Evolutionary conservation across 2,888 invertebrate species (phyloP).

Genomic region (Rhodophaea formosa): DNA sequence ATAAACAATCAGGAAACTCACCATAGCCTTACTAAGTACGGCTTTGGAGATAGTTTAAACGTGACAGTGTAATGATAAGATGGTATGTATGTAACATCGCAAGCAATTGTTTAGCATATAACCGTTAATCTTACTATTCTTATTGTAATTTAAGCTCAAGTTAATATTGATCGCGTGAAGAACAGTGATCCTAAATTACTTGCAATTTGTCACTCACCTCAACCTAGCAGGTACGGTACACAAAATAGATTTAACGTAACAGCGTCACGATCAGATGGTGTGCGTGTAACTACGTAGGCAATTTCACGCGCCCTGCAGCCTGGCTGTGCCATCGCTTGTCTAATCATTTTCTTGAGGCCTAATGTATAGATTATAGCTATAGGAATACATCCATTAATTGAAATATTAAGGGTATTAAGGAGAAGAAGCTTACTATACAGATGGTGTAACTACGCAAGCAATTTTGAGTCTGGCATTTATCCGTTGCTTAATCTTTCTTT

Average conservation of each 20-base stretch:
- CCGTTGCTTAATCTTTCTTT: too few species aligned
- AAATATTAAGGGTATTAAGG: too few species aligned
- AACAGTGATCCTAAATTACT: not conserved
- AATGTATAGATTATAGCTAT: too few species aligned
- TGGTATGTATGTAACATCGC: not conserved
- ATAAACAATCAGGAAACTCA: not conserved
- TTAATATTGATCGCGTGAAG: not conserved
- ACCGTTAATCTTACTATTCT: not conserved
- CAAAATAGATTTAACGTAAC: not conserved
- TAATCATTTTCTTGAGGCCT: constrained; percentile 2
- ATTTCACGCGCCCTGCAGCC: not conserved
- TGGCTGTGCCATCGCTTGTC: not conserved
- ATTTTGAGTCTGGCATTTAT: too few species aligned
- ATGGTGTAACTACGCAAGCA: too few species aligned
- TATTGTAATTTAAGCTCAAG: not conserved
- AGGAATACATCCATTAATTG: too few species aligned
- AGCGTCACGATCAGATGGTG: too few species aligned
- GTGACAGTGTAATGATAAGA: not conserved
- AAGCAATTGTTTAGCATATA: not conserved
- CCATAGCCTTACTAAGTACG: not conserved
- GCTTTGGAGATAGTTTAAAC: not conserved
- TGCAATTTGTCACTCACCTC: not conserved
- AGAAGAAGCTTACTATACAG: too few species aligned
- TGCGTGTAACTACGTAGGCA: not conserved
- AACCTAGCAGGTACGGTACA: not conserved